These are phyloP conservation scores for Lerema accius DNA, from an alignment of 1,140 invertebrate species.

Conservation along the genomic window DNA sequence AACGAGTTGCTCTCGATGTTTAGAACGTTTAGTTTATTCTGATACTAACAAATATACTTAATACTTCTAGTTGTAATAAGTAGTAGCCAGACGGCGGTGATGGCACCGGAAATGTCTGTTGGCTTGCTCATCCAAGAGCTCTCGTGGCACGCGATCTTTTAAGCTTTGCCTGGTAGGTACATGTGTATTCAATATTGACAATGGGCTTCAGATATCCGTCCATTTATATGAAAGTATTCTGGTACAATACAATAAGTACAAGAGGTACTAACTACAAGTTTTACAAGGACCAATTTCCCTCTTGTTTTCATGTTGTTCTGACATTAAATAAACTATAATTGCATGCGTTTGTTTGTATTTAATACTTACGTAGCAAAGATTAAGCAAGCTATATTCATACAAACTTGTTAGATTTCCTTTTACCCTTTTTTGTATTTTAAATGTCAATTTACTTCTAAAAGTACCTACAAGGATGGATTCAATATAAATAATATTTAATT, in stretches of 20 bases:
- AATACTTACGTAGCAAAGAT: too few relatives aligned
- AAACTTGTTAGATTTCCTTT: too few relatives aligned
- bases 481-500: too few relatives aligned
- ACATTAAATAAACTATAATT: neutral
- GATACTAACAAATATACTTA: too few relatives aligned
- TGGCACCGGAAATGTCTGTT: slow-evolving; percentile 72
- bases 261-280: too few relatives aligned
- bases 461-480: too few relatives aligned
- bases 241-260: neutral
- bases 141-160: slow-evolving; percentile 64
- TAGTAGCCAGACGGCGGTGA: slow-evolving; percentile 38
- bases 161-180: slow-evolving; percentile 27
- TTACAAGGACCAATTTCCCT: neutral
- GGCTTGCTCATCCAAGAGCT: slow-evolving; percentile 58
- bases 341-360: too few relatives aligned
- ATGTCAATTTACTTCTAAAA: too few relatives aligned
- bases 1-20: too few relatives aligned
- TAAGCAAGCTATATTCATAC: too few relatives aligned
- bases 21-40: too few relatives aligned
- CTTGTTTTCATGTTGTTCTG: neutral
- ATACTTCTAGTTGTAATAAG: slow-evolving; percentile 13
- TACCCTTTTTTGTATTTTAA: too few relatives aligned
- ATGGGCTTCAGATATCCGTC: slow-evolving; percentile 21
- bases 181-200: slow-evolving; percentile 46
- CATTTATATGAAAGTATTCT: slow-evolving; percentile 14